Conservation (phyloP, 2,888 invertebrate genomes). For the Zonitis immaculata region DNA sequence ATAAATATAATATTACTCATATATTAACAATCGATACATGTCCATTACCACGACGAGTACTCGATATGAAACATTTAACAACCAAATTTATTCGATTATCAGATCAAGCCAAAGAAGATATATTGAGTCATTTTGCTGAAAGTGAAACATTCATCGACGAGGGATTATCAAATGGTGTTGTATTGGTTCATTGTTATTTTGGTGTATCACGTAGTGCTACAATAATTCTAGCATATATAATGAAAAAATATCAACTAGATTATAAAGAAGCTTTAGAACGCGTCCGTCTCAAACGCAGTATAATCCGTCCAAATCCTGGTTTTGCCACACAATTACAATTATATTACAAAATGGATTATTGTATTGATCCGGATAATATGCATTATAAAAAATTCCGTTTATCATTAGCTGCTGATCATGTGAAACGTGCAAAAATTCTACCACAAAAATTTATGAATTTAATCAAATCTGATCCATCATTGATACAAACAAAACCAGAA, state of each 20-base stretch:
- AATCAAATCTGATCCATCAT: slow-evolving; percentile 74
- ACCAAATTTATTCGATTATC: slow-evolving; percentile 77
- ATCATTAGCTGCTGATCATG: slow-evolving; percentile 74
- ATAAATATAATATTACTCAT: slow-evolving; percentile 64
- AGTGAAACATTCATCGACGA: slow-evolving; percentile 75
- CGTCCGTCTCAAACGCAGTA: slow-evolving; percentile 66
- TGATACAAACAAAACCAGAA: slow-evolving; percentile 66
- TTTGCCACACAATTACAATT: slow-evolving; percentile 74
- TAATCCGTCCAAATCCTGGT: slow-evolving; percentile 75
- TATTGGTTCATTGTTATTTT: slow-evolving; percentile 88
- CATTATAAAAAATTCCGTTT: slow-evolving; percentile 71
- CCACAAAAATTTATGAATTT: slow-evolving; percentile 74
- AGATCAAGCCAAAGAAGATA: slow-evolving; percentile 80
- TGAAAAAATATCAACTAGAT: slow-evolving; percentile 75
- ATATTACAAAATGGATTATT: slow-evolving; percentile 73
- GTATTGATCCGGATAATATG: slow-evolving; percentile 63
- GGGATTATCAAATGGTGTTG: slow-evolving; percentile 57
- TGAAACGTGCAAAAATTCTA: slow-evolving; percentile 77
- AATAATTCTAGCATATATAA: slow-evolving; percentile 78
- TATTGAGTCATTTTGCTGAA: slow-evolving; percentile 73
- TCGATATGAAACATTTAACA: slow-evolving; percentile 61
- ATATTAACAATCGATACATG: slow-evolving; percentile 81
- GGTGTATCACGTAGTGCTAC: slow-evolving; percentile 89
- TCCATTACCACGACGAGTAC: slow-evolving; percentile 71
- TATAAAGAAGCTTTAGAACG: slow-evolving; percentile 66